Evolutionary conservation across 2,113 vertebrate species (phyloP), one percentile per base, ranked within the genome.

Genomic region (Ictalurus furcatus): DNA sequence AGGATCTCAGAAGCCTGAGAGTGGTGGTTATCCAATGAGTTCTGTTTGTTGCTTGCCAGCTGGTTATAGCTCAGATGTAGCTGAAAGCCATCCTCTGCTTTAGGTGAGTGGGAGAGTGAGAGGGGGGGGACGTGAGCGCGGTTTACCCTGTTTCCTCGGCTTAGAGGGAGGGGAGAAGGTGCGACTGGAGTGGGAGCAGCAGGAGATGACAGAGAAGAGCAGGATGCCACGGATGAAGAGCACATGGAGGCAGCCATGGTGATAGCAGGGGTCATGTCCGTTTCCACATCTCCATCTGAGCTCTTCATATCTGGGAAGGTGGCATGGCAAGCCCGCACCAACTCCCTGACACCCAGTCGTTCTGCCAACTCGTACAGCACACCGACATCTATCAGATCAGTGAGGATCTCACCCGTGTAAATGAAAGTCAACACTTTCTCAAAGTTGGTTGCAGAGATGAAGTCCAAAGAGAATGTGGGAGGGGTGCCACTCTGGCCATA

Each of bases 391-490:
- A 99, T 98, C 6, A 99, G 96, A 89, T 99, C 98, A 0, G 97
- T 98, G 93, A 97, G 94, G 84, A 99, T 97, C 94, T 99, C 97
- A 0, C 98, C 98, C 0, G 98, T 99, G 92, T 99, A 99, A 30
- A 99, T 95, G 0, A 99, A 99, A 78, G 96, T 98, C 91, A 99
- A 94, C 91, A 99, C 97, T 94, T 98, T 98, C 93, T 99, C 98
- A 0, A 99, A 98, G 95, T 98, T 99, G 91, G 97, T 95, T 0
- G 98, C 96, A 0, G 98, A 98, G 88, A 99, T 97, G 85, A 99
- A 99, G 91, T 99, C 98, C 93, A 99, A 93, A 5, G 97, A 96
- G 16, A 98, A 97, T 86, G 96, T 97, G 1, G 96, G 88, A 0
- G 95, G 89, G 5, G 97, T 93, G 0, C 88, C 19, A 17, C 52